Percentiles rank a stretch among this genome's conserved stretches.
phyloP scores from a whole-genome alignment of 2,888 invertebrate genomes.

The Papilio demoleus region DNA sequence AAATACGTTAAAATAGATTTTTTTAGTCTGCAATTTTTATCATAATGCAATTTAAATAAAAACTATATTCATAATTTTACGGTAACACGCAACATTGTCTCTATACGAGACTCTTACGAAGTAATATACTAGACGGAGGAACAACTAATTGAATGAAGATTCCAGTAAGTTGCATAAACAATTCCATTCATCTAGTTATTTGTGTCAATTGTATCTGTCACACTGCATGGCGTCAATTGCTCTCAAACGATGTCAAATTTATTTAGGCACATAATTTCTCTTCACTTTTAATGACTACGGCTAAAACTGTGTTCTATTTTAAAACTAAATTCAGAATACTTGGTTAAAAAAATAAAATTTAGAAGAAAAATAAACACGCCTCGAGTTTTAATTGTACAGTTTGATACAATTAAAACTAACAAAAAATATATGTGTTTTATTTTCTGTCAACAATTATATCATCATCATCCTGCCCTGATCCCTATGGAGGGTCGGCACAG shows the following conservation, averaged over 20 bases:
- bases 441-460: no score
- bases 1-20: no score
- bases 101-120: not conserved
- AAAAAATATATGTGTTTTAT: no score
- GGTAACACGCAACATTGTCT: not conserved
- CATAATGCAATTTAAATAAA: not conserved
- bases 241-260: slow-evolving; percentile 27
- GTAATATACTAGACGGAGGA: not conserved
- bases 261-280: slow-evolving; percentile 24
- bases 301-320: no score
- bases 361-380: no score
- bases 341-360: no score
- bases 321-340: no score
- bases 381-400: no score
- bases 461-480: no score
- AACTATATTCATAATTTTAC: not conserved
- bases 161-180: slow-evolving; percentile 16
- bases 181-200: slow-evolving; percentile 31
- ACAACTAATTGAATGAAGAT: slow-evolving; percentile 19
- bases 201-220: slow-evolving; percentile 37
- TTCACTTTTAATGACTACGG: no score
- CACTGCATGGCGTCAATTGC: slow-evolving; percentile 33
- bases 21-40: not conserved
- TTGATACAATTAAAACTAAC: no score
- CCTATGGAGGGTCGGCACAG: no score